phyloP scores from a whole-genome alignment of 2,113 vertebrate genomes.

The Malurus cyaneus region DNA sequence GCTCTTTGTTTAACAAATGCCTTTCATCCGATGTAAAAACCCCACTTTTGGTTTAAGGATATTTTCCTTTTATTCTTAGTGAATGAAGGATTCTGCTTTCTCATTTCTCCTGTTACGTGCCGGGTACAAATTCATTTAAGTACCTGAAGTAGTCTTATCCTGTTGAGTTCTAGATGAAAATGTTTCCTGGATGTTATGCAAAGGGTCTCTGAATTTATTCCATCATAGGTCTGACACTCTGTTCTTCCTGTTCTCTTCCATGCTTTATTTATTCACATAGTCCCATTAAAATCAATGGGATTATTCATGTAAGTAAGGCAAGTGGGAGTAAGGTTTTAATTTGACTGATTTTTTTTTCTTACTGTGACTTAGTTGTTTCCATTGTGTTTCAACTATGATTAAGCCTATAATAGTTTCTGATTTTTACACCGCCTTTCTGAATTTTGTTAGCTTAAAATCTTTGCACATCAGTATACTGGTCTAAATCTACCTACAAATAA shows the following conservation, averaged over 20 bases:
- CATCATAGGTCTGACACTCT: background rate
- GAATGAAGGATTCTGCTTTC: background rate
- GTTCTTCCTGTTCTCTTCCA: background rate
- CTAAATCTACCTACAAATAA: background rate
- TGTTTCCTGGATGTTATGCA: background rate
- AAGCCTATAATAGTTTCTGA: background rate
- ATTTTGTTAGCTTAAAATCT: background rate
- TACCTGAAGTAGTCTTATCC: background rate
- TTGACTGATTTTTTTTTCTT: background rate
- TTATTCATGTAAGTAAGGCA: background rate
- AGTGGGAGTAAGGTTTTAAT: background rate
- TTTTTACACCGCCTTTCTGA: background rate
- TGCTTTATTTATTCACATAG: background rate
- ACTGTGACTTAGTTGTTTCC: background rate
- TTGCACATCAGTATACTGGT: background rate
- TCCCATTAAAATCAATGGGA: background rate
- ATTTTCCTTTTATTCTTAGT: background rate
- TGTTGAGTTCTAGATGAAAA: background rate
- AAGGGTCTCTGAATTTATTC: background rate
- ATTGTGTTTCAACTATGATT: background rate
- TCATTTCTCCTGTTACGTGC: background rate
- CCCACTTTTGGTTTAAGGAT: background rate
- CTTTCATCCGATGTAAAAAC: background rate
- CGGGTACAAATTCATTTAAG: background rate
- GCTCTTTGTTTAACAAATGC: constrained; percentile 24